Conservation (phyloP, 2,113 vertebrate genomes). For the Pluvialis apricaria region DNA sequence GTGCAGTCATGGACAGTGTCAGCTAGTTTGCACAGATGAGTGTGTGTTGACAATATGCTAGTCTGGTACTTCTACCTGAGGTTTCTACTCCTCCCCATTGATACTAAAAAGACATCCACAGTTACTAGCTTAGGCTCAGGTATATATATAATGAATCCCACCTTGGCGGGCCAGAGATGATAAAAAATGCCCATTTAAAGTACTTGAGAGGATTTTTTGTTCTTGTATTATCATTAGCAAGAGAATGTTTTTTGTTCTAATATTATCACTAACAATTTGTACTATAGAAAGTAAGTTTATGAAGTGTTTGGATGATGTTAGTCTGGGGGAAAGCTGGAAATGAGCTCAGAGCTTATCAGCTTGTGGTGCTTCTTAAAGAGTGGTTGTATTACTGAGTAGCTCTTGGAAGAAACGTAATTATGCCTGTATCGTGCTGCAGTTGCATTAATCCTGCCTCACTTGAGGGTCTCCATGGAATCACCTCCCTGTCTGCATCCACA, state of each 20-base stretch:
- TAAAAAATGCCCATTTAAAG: neutral
- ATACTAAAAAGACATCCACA: neutral
- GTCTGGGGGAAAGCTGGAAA: neutral
- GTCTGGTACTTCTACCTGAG: neutral
- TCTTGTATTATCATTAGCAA: neutral
- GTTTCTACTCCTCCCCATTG: neutral
- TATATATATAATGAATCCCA: neutral
- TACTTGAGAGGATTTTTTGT: neutral
- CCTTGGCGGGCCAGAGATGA: neutral
- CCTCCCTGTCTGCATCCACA: neutral
- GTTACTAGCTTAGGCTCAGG: neutral
- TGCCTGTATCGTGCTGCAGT: neutral
- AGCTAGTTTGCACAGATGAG: neutral
- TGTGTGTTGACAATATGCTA: neutral
- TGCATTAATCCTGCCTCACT: neutral
- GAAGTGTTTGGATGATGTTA: neutral
- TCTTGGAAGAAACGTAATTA: neutral
- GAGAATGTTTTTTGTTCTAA: neutral
- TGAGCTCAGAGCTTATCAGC: neutral
- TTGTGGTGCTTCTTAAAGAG: neutral
- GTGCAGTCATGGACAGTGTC: neutral
- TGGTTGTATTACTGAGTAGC: neutral
- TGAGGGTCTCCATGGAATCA: neutral
- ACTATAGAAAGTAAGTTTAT: neutral
- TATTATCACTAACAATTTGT: neutral